These are phyloP conservation scores for Mythimna pallens DNA, from an alignment of 2,888 invertebrate genomes.

Conservation along the genomic window DNA sequence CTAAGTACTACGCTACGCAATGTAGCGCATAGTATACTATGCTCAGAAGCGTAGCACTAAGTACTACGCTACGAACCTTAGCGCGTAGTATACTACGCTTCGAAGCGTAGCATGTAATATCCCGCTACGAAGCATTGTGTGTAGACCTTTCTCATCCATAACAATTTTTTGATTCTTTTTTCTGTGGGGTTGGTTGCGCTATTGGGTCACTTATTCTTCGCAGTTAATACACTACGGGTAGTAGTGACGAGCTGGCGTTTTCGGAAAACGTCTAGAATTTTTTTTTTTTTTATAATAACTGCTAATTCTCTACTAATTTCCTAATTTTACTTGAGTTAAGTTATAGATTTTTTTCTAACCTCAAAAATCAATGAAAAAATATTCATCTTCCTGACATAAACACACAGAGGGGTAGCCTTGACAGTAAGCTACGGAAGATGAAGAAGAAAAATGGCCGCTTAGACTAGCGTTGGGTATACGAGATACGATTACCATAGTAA, in stretches of 20 bases:
- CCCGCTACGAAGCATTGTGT: neutral
- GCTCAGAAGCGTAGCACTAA: neutral
- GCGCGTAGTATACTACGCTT: neutral
- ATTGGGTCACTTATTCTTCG: too few relatives aligned
- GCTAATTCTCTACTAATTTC: too few relatives aligned
- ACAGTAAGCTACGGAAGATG: slow-evolving; percentile 15
- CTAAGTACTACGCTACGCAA: neutral
- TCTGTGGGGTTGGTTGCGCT: too few relatives aligned
- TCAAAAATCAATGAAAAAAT: too few relatives aligned
- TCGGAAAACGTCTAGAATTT: too few relatives aligned
- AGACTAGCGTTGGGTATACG: slow-evolving; percentile 15
- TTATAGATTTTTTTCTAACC: too few relatives aligned
- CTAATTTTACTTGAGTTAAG: too few relatives aligned
- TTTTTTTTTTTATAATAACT: too few relatives aligned
- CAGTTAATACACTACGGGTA: too few relatives aligned
- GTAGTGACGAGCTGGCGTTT: too few relatives aligned
- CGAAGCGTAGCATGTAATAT: neutral
- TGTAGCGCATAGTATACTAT: neutral
- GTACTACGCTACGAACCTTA: neutral
- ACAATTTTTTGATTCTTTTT: neutral
- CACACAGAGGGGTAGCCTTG: neutral
- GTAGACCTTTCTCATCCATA: neutral
- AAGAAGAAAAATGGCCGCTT: slow-evolving; percentile 24
- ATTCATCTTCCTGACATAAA: neutral
- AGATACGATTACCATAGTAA: slow-evolving; percentile 34